Base-by-base conservation (phyloP, 92 coral and sea anemone genomes). In the Zoanthus gigantus region DNA sequence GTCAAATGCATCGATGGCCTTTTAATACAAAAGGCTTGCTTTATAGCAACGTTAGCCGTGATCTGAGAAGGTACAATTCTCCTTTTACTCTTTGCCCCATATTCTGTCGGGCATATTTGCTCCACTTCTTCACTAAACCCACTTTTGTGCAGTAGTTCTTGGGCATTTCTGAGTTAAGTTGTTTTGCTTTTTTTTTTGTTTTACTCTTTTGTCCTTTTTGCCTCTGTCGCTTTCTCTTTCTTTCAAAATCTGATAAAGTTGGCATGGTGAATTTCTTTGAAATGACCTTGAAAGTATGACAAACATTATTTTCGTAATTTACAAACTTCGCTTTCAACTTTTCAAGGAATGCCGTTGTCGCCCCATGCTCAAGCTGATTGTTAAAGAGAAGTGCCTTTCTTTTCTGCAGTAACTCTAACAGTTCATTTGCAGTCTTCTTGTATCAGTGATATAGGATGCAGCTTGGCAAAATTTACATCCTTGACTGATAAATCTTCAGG, bases 391-490 rank as follows among this genome's bases (percentile, higher is more conserved):
- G 7, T 9, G 23, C 45, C 75, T 84, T 84, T 37, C 81, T 52
- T 12, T 84, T 84, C 7, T 54, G 71, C 28, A 84, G 29, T 11
- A 37, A 2, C 11, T 84, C 88, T 9, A 69, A 71, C 8, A 84
- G 79, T 7, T 50, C 88, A 7, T 71, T 71, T 29, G 23, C n/a
- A 84, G 52, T 46, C 37, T 72, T 31, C 79, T 84, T 71, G 88
- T 71, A 9, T 48, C 16, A 18, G 42, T 72, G 65, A 84, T 73
- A 34, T 84, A 80, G 50, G 52, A 65, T 65, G 69, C 69, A 23
- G 80, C 88, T 72, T 69, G 74, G 72, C 88, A 84, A 84, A 84
- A 68, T 80, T 84, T 17, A 84, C 79, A 84, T 84, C 88, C 68
- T 69, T 69, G 17, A 83, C 9, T 6, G 78, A n/a, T 44, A 68